Evolutionary conservation across 2,113 vertebrate species (phyloP), one percentile per base, ranked within the genome.

Genomic region (Alexandromys fortis): DNA sequence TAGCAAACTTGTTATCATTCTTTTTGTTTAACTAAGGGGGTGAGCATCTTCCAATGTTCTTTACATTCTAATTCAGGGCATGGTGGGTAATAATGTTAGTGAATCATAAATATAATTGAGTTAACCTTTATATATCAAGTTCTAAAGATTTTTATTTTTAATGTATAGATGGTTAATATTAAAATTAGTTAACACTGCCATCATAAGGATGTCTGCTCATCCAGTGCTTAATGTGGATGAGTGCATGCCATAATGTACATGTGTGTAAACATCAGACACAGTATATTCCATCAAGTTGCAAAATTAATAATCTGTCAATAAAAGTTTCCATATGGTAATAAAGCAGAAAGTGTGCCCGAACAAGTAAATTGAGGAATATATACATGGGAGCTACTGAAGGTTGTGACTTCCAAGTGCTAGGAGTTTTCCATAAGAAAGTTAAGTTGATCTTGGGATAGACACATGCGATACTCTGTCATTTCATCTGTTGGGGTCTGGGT

Each of bases 81-180:
- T 47, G 5, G 17, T 90, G 68, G 4, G 33, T 86, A 86, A 3
- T 90, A 63, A 70, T 90, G 7, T 70, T 90, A 90, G 35, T 77
- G 13, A 95, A 65, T 73, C 12, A 5, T 82, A 87, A 89, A 47
- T 83, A 86, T 90, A 95, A 88, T 65, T 55, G 91, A 90, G 13
- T 92, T 92, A 86, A 49, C 33, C 16, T 73, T 55, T 16, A 4
- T 90, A 72, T 85, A 4, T 21, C 10, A 92, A 90, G 42, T 49
- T 75, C 72, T 90, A 63, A 87, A 65, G 21, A 52, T 58, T 61
- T 91, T 90, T 76, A 52, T 89, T 38, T 89, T 83, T 55, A 83
- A 49, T 61, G 0, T 77, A 33, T 65, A 42, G 13, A 90, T 90
- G 5, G 28, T 12, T 38, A 90, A 92, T 38, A 12, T 92, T 86